Evolutionary conservation across 1,140 invertebrate genomes (phyloP).

Genomic region (Amyelois transitella): DNA sequence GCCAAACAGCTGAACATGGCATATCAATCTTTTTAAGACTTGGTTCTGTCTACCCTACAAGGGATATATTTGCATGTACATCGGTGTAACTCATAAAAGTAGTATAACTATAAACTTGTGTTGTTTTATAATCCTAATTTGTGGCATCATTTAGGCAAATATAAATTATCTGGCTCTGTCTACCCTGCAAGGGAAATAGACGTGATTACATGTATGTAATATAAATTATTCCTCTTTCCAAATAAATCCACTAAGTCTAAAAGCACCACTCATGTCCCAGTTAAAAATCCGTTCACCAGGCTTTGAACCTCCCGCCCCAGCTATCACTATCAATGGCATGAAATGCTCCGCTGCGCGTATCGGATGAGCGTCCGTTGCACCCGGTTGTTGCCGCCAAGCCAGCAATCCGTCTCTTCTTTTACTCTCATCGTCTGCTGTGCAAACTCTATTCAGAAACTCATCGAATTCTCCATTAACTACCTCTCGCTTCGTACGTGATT

Average conservation of each 20-base stretch:
- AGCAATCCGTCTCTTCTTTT: conserved; percentile 36
- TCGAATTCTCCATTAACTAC: conserved; percentile 62
- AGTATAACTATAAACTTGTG: no score
- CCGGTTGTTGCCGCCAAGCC: conserved; percentile 44
- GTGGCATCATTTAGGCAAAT: no score
- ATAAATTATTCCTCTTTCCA: conserved; percentile 46
- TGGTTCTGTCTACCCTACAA: no score
- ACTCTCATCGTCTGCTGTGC: conserved; percentile 40
- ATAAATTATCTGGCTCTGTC: no score
- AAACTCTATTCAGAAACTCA: conserved; percentile 45
- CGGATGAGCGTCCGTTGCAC: conserved; percentile 53
- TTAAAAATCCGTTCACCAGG: conserved; percentile 56
- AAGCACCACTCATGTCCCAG: conserved; percentile 53
- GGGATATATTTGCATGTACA: no score
- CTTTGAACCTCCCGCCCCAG: conserved; percentile 51
- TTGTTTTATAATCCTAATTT: no score
- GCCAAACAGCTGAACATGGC: no score
- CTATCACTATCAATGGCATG: conserved; percentile 61
- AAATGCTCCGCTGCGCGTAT: conserved; percentile 56
- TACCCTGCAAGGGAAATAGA: no score
- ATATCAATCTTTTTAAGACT: no score
- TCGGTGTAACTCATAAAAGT: no score
- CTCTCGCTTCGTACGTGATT: conserved; percentile 16
- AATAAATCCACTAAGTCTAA: conserved; percentile 55
- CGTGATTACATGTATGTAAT: not conserved